Percentiles rank a stretch among this genome's conserved stretches.
These are phyloP conservation scores for Puma concolor DNA, from an alignment of 2,113 vertebrate genomes.

Conservation along the genomic window DNA sequence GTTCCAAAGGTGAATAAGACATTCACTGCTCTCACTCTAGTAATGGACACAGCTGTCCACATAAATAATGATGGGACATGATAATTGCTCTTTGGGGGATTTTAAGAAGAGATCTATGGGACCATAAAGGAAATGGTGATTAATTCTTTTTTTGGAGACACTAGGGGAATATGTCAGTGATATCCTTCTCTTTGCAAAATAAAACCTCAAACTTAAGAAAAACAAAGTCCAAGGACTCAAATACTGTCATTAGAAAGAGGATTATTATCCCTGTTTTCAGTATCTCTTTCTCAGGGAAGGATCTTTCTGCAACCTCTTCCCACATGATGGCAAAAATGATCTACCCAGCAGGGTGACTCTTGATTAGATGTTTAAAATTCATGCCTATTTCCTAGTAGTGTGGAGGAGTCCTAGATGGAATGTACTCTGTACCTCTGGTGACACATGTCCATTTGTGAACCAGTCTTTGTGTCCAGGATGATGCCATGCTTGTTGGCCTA, in stretches of 20 bases:
- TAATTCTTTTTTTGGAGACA: background rate
- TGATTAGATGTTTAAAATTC: background rate
- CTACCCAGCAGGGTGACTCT: background rate
- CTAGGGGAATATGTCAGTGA: background rate
- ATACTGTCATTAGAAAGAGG: background rate
- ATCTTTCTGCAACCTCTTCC: background rate
- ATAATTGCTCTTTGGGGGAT: background rate
- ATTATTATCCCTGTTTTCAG: background rate
- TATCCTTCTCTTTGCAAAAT: background rate
- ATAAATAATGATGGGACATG: background rate
- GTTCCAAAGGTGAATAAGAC: background rate
- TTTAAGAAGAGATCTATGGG: slow-evolving; percentile 6
- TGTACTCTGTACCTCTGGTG: background rate
- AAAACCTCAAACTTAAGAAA: background rate
- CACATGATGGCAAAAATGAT: background rate
- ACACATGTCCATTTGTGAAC: background rate
- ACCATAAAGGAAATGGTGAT: background rate
- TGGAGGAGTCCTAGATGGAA: background rate
- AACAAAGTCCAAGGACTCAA: background rate
- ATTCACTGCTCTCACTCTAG: background rate
- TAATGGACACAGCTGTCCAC: background rate
- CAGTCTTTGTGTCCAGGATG: background rate
- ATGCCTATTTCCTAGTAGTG: background rate
- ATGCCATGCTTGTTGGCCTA: background rate
- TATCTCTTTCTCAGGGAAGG: background rate